These are phyloP conservation scores for Pygoscelis adeliae DNA, from an alignment of 2,113 vertebrate genomes.

Conservation along the genomic window DNA sequence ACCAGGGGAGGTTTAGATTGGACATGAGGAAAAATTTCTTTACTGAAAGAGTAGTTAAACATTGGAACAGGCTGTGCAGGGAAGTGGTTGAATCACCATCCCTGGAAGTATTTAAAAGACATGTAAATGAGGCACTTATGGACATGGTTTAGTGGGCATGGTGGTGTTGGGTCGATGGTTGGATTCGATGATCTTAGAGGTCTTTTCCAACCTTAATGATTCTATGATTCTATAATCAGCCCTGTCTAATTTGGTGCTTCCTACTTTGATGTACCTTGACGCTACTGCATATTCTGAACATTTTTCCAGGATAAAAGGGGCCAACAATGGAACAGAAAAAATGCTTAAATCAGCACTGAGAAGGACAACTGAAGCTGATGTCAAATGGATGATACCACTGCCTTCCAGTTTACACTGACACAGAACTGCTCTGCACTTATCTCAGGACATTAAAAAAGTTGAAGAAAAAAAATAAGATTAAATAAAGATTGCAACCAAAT, in stretches of 20 bases:
- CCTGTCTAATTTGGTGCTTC: neutral
- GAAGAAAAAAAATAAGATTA: neutral
- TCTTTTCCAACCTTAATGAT: too few species aligned
- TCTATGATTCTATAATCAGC: neutral
- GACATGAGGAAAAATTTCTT: too few species aligned
- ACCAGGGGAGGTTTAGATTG: too few species aligned
- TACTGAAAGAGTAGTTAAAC: too few species aligned
- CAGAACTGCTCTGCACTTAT: neutral
- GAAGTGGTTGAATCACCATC: too few species aligned
- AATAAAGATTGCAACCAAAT: neutral
- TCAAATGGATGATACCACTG: neutral
- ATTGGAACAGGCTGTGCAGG: too few species aligned
- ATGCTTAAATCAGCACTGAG: neutral
- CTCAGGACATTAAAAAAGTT: neutral
- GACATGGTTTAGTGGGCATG: too few species aligned
- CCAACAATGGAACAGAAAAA: neutral
- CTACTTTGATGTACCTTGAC: neutral
- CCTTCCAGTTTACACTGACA: neutral
- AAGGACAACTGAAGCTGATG: neutral
- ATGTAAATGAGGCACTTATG: too few species aligned
- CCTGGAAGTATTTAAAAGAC: too few species aligned
- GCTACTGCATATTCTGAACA: neutral
- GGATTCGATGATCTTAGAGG: too few species aligned
- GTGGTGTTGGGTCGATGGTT: too few species aligned
- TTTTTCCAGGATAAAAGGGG: neutral